phyloP scores from a whole-genome alignment of 2,888 invertebrate genomes.

The Rhabditoides inermis region DNA sequence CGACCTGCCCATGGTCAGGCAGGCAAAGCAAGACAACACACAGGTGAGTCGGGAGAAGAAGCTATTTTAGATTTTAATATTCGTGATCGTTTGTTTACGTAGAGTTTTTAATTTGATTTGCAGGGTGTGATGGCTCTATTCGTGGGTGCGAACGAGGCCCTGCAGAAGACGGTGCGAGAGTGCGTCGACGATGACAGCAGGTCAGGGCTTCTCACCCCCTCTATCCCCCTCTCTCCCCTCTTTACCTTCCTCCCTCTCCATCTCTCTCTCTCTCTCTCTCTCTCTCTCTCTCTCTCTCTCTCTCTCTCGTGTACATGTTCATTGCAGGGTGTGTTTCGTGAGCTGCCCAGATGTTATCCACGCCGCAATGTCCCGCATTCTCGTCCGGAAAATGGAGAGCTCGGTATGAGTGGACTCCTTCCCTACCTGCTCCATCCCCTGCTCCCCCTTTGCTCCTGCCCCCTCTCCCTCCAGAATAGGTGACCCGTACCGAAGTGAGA shows the following conservation, averaged over 20 bases:
- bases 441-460: too few relatives aligned
- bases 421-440: too few relatives aligned
- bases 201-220: neutral
- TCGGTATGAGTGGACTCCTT: too few relatives aligned
- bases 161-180: constrained; percentile 26
- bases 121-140: constrained; percentile 41
- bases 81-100: neutral
- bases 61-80: neutral
- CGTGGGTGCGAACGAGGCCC: constrained; percentile 27
- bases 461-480: too few relatives aligned
- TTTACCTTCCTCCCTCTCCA: neutral
- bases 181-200: constrained; percentile 25
- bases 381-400: too few relatives aligned
- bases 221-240: neutral
- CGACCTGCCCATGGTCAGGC: constrained; percentile 50
- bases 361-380: too few relatives aligned
- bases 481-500: too few relatives aligned
- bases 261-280: neutral
- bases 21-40: constrained; percentile 37
- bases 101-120: neutral
- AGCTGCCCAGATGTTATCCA: too few relatives aligned
- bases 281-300: constrained; percentile 1
- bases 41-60: constrained; percentile 19
- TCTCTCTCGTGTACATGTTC: constrained; percentile 2
- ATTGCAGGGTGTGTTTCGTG: too few relatives aligned